Evolutionary conservation across 2,888 invertebrate species (phyloP).

Genomic region (Mantis religiosa): DNA sequence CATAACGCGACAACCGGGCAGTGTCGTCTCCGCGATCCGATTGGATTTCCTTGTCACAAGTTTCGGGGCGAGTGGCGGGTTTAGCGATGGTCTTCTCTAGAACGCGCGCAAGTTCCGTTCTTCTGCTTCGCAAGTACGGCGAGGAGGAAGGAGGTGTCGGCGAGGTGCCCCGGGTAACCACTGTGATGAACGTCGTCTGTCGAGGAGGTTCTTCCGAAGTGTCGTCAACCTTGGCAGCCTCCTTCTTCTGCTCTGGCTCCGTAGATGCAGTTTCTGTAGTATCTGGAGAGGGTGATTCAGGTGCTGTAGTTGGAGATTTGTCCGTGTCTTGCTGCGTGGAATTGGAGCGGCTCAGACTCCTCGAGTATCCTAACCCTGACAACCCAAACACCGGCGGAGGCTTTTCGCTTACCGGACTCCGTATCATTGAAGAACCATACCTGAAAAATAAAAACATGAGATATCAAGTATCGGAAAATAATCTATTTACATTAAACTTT

Average conservation of each 20-base stretch:
- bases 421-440: conserved; percentile 35
- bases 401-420: conserved; percentile 36
- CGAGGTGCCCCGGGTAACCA: conserved; percentile 73
- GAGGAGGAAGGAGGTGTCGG: conserved; percentile 67
- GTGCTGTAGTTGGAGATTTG: background rate
- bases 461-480: too few relatives aligned
- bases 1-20: conserved; percentile 61
- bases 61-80: conserved; percentile 53
- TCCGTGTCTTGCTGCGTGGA: conserved; percentile 12
- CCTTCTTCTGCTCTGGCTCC: background rate
- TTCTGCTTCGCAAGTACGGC: conserved; percentile 57
- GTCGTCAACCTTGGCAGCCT: background rate
- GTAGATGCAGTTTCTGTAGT: background rate
- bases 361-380: background rate
- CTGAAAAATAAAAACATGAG: background rate
- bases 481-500: too few relatives aligned
- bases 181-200: conserved; percentile 45
- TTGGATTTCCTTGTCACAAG: conserved; percentile 68
- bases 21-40: conserved; percentile 68
- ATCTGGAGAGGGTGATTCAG: background rate
- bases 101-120: conserved; percentile 69
- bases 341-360: conserved; percentile 6
- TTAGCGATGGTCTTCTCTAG: conserved; percentile 66
- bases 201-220: background rate
- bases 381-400: conserved; percentile 36